Base-by-base conservation (phyloP, 2,113 vertebrate genomes). In the Eurypyga helias region DNA sequence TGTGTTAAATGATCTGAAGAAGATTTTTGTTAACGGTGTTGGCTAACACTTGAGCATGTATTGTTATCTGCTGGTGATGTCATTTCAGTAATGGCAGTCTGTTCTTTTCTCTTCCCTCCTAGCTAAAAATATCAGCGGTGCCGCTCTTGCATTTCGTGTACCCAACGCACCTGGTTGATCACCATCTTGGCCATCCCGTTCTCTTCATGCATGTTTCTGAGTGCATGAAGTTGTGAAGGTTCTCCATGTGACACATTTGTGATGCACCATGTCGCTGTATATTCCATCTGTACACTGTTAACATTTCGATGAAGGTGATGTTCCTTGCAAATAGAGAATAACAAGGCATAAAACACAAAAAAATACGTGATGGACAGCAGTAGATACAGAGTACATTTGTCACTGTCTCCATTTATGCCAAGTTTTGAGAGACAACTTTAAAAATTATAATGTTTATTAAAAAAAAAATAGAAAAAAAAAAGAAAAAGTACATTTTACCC, bases 131-230 rank as follows among this genome's bases (percentile, higher is more conserved):
- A 67, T 97, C 97, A 91, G 83, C 94, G 90, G 96, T 96, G 97
- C 98, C 95, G 92, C 91, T 89, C 93, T 97, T 84, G 89, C 96
- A 79, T 96, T 97, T 82, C 98, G 95, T 93, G 94, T 98, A 94
- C 93, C 97, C 98, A 95, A 80, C 87, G 96, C 98, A 96, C 97
- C 98, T 73, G 97, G 98, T 96, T 97, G 98, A 97, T 95, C 69
- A 95, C 94, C 97, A 95, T 91, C 97, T 93, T 92, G 95, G 92
- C 98, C 78, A 89, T 95, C 96, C 95, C 58, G 93, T 97, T 98
- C 96, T 98, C 98, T 98, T 98, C 98, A 98, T 98, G 98, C 98
- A 98, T 98, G 98, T 97, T 98, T 98, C 97, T 86, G 95, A 98
- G 97, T 98, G 98, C 98, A 98, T 98, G 98, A 98, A 98, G 98